These are phyloP conservation scores for Trichosurus vulpecula DNA, from an alignment of 2,797 vertebrate species.

Conservation along the genomic window DNA sequence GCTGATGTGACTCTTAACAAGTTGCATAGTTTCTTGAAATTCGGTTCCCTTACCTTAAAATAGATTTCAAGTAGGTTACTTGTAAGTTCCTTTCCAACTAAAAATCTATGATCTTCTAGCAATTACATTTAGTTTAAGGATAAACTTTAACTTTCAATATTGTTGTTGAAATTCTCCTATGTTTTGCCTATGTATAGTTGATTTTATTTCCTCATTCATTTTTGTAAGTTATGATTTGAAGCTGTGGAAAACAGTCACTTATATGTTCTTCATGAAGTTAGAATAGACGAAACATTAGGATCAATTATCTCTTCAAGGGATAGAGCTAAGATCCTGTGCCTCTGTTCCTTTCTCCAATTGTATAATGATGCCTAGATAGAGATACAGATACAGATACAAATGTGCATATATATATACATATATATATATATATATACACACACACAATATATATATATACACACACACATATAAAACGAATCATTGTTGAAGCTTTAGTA, in stretches of 20 bases:
- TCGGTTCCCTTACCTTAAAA: neutral
- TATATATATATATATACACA: no score
- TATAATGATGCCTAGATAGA: neutral
- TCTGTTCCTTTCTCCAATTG: neutral
- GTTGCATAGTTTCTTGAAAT: neutral
- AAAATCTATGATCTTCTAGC: constrained; percentile 17
- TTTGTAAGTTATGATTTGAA: constrained; percentile 15
- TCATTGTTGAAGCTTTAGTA: neutral
- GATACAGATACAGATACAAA: no score
- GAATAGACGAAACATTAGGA: constrained; percentile 23
- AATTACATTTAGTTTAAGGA: neutral
- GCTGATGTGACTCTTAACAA: neutral
- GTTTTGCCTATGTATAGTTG: constrained; percentile 20
- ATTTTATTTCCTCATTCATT: constrained; percentile 13
- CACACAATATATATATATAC: no score
- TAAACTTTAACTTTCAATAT: neutral
- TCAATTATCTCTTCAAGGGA: neutral
- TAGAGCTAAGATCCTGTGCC: neutral
- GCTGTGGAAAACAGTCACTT: constrained; percentile 11
- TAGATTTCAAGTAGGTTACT: neutral
- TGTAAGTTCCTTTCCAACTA: constrained; percentile 34
- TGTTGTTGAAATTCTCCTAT: neutral
- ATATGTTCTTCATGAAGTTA: constrained; percentile 24
- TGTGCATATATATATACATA: no score
- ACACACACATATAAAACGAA: no score